Evolutionary conservation across 2,888 invertebrate genomes (phyloP), one percentile per base, ranked within the genome.

Genomic region (Eilema griseolum): DNA sequence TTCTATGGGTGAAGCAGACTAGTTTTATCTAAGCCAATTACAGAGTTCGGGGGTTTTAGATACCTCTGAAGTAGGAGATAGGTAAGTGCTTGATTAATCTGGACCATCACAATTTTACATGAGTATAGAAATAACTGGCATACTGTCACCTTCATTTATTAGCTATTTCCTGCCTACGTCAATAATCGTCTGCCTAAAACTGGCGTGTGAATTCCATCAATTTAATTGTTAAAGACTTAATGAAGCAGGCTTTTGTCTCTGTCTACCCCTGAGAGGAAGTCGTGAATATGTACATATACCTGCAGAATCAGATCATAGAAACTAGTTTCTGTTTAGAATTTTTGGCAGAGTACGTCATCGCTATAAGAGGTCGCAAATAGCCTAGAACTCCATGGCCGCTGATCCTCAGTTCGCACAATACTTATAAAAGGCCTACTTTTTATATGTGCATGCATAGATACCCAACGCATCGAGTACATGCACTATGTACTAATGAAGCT

Each of bases 271-370:
- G 10, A 52, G 52, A n/a, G n/a, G 20, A n/a, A 52, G n/a, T 10
- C 8, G 10, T 52, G n/a, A 52, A 5, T 46, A 20, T 41, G 20
- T n/a, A 46, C 12, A 46, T n/a, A 20, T 52, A 52, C 10, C 52
- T n/a, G 10, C 52, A 52, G 52, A 52, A 52, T 52, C n/a, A 52
- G 20, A 20, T n/a, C 52, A n/a, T 52, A 52, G 8, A 52, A 52
- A n/a, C 52, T n/a, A 52, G 52, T 52, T 52, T n/a, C 52, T n/a
- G 52, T 52, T 52, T 52, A 52, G n/a, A 20, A n/a, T 1, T 52
- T 52, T 52, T n/a, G 52, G n/a, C 52, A 52, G 7, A 52, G 52
- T 52, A 52, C 52, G 52, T 52, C 52, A 52, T n/a, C 52, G n/a
- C 52, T n/a, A 52, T 52, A 52, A n/a, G 7, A 52, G 10, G 20